Evolutionary conservation across 1,140 invertebrate genomes (phyloP).

Genomic region (Dendroctonus ponderosae): DNA sequence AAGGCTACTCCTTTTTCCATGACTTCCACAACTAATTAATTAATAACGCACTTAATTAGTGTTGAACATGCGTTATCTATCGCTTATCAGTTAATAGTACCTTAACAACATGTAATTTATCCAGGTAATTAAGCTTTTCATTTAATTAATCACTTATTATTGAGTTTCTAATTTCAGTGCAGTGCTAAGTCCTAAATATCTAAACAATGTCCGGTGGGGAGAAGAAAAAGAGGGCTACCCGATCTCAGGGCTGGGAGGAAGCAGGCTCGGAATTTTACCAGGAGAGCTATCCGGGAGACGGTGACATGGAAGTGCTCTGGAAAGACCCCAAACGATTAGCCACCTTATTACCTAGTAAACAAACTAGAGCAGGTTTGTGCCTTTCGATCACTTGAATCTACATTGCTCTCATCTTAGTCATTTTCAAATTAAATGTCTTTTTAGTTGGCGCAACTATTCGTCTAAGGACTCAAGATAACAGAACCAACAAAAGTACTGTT

Average conservation of each 20-base stretch:
- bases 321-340: conserved; percentile 71
- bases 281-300: conserved; percentile 75
- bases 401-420: background rate
- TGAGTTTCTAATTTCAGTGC: no score
- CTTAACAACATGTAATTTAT: no score
- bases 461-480: conserved; percentile 48
- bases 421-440: conserved; percentile 1
- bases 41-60: no score
- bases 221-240: conserved; percentile 56
- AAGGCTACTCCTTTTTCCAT: no score
- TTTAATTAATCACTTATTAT: no score
- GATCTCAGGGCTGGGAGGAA: conserved; percentile 74
- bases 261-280: conserved; percentile 83
- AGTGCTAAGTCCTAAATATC: background rate
- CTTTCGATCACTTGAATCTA: background rate
- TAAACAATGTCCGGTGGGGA: conserved; percentile 59
- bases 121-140: no score
- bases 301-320: conserved; percentile 62
- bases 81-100: no score
- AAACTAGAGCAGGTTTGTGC: conserved; percentile 58
- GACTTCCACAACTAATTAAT: no score
- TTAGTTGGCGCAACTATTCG: conserved; percentile 52
- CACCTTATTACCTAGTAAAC: conserved; percentile 74
- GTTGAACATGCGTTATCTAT: no score
- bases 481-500: conserved; percentile 42